Conservation (phyloP, 2,888 invertebrate genomes). For the Campoplex capitator region DNA sequence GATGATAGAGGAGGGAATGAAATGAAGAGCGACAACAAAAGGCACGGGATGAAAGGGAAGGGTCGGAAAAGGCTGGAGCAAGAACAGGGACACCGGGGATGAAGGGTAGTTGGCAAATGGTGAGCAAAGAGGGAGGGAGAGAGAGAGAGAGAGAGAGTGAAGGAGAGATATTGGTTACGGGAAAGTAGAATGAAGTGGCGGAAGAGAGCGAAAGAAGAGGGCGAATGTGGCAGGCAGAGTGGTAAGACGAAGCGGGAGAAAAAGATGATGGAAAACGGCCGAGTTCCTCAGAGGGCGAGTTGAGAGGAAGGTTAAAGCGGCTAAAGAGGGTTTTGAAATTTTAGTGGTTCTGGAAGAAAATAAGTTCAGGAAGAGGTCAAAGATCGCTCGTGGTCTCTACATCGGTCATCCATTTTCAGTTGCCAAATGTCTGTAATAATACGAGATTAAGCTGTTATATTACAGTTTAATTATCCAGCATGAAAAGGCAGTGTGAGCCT, state of each 20-base stretch:
- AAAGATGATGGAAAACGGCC: slow-evolving; percentile 5
- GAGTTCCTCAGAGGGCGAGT: neutral
- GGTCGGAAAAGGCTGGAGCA: neutral
- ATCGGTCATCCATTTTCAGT: neutral
- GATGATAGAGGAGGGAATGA: slow-evolving; percentile 27
- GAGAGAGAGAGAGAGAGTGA: neutral
- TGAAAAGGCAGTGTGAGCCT: neutral
- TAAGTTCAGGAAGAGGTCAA: neutral
- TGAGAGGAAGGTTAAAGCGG: slow-evolving; percentile 20
- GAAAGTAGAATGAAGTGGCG: slow-evolving; percentile 14
- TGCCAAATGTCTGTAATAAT: neutral
- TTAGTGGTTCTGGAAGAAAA: neutral
- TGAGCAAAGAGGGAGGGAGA: slow-evolving; percentile 17
- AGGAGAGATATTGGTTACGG: slow-evolving; percentile 4
- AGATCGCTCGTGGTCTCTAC: neutral
- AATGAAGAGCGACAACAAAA: slow-evolving; percentile 30
- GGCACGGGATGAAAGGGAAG: slow-evolving; percentile 4
- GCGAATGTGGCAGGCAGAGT: slow-evolving; percentile 1
- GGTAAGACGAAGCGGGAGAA: slow-evolving; percentile 1
- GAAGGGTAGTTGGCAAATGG: slow-evolving; percentile 12
- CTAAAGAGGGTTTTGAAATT: neutral
- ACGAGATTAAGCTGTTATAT: neutral
- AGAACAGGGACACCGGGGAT: slow-evolving; percentile 23
- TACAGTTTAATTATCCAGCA: neutral
- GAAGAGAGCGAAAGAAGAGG: slow-evolving; percentile 1